Conservation (phyloP, 2,113 vertebrate genomes). For the Cinclus mexicanus region DNA sequence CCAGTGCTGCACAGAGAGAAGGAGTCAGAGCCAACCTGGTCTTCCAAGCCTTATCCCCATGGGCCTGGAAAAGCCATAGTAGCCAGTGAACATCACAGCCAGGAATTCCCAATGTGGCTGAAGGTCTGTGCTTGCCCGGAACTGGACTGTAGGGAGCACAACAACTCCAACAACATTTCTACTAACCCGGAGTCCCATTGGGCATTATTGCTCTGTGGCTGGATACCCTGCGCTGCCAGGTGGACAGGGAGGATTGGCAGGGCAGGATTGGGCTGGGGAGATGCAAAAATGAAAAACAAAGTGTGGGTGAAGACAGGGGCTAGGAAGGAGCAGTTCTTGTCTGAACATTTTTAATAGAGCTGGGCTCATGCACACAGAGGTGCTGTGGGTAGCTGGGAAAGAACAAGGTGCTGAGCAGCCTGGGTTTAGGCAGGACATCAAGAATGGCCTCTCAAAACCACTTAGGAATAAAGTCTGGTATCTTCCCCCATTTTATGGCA, state of each 20-base stretch:
- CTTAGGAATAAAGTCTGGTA: neutral
- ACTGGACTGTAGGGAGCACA: neutral
- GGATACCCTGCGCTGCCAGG: neutral
- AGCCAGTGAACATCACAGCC: neutral
- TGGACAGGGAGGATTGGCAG: neutral
- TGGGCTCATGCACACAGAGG: neutral
- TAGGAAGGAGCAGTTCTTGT: neutral
- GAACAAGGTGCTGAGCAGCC: neutral
- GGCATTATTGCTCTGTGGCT: neutral
- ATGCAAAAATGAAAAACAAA: neutral
- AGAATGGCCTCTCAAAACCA: neutral
- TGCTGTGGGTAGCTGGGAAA: neutral
- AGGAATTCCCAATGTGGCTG: neutral
- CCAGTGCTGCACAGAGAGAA: neutral
- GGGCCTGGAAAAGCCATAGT: neutral
- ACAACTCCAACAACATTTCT: neutral
- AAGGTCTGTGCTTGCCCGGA: neutral
- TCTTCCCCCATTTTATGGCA: neutral
- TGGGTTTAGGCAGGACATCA: neutral
- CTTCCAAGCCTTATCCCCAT: neutral
- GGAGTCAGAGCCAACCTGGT: neutral
- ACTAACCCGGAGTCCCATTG: fast-evolving
- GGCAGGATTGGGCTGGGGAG: neutral
- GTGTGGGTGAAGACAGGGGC: neutral
- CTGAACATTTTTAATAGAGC: neutral